Evolutionary conservation across 2,888 invertebrate species (phyloP), one percentile per base, ranked within the genome.

Genomic region (Metacarcinus magister): DNA sequence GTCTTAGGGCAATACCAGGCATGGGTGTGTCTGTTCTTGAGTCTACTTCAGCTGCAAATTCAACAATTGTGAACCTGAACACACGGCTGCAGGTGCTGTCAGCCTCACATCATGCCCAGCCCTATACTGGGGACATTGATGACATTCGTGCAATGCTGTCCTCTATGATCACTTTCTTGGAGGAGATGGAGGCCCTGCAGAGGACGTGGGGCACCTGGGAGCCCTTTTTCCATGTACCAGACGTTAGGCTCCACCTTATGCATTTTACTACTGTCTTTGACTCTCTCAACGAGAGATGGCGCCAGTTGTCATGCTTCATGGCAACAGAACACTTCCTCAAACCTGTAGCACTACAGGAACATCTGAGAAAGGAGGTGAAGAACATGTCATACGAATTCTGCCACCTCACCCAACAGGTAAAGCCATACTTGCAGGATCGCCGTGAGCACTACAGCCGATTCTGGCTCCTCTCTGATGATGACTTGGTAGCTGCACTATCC

Each of bases 391-490:
- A 89, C 39, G 96, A 94, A 19, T 93, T 96, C 60, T 54, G 89
- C n/a, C 1, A 39, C 23, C 95, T 96, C 19, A 46, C 92, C 28
- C 60, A 32, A 13, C 95, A 92, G 28, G 91, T 96, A 10, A 92
- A 48, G 67, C 93, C 96, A 8, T 95, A 92, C 44, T 93, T 96
- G 48, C 90, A 96, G 19, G 96, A 96, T 46, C 92, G 96, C 48
- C 67, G 95, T 28, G 96, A 95, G 19, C 94, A 96, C 23, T 97
- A 90, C 89, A 92, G 95, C 19, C 92, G 96, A n/a, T 96, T 96
- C 75, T 96, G 96, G 93, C 96, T 97, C 28, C 92, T 97, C 75
- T 96, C 96, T 32, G 96, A 96, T 93, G 95, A 95, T 48, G 97
- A 97, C 54, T 94, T 97, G 44, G 94, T 97, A 7, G 94, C 96